These are phyloP conservation scores for Anagyrus pseudococci DNA, from an alignment of 2,888 invertebrate species.

Conservation along the genomic window DNA sequence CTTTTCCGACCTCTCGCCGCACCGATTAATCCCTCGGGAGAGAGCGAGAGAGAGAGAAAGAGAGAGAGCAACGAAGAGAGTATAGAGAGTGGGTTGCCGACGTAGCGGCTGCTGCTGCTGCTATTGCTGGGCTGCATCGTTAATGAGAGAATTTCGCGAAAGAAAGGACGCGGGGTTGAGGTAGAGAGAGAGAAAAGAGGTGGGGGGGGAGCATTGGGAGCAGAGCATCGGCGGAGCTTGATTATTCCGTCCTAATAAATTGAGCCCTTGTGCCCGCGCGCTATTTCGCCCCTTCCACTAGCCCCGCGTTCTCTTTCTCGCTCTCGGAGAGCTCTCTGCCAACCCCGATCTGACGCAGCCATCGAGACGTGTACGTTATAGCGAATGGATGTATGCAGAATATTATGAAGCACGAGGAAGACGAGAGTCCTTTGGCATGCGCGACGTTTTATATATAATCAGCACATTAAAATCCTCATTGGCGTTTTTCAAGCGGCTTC, in stretches of 20 bases:
- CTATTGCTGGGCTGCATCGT: conserved; percentile 9
- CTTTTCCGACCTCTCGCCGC: conserved; percentile 8
- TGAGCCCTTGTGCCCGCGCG: conserved; percentile 6
- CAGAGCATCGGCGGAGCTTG: not conserved
- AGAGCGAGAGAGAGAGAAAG: not conserved
- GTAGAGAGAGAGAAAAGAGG: not conserved
- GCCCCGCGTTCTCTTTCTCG: not conserved
- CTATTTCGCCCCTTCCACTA: not conserved
- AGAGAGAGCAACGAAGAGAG: too few species aligned
- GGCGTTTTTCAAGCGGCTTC: too few species aligned
- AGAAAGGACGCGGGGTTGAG: not conserved
- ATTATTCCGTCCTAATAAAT: conserved; percentile 26
- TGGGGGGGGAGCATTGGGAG: not conserved
- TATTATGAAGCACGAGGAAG: too few species aligned
- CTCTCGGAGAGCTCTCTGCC: not conserved
- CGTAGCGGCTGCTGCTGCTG: too few species aligned
- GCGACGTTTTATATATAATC: too few species aligned
- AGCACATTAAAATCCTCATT: too few species aligned
- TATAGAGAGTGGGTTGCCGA: not conserved
- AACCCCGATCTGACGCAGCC: not conserved
- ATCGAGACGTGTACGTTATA: not conserved
- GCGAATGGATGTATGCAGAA: not conserved
- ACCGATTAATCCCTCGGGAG: conserved; percentile 28
- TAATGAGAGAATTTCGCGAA: conserved; percentile 20
- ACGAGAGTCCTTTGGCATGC: too few species aligned